Evolutionary conservation across 2,888 invertebrate genomes (phyloP), one percentile per base, ranked within the genome.

Genomic region (Panopea generosa): DNA sequence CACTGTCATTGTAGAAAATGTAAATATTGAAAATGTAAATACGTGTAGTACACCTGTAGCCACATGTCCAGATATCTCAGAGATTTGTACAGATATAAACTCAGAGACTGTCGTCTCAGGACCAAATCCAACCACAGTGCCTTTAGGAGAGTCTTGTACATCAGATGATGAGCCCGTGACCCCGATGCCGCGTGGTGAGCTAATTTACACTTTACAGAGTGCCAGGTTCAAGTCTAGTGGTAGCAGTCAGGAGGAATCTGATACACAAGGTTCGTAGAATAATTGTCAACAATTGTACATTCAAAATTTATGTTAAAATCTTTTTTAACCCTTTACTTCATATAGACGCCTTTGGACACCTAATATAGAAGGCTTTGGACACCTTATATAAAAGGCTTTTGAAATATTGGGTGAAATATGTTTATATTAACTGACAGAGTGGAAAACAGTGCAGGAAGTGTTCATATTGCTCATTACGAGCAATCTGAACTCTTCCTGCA

Each of bases 161-260:
- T 75, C 80, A 11, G 82, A 82, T 14, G 84, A 84, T 52, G 84
- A 82, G 38, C 60, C 70, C 4, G 43, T 62, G 20, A 77, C 72
- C 2, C 73, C 73, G 11, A 53, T 68, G 56, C 60, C 67, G 26
- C 56, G 69, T 22, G 71, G 63, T 53, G 62, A 29, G 22, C 69
- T 74, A n/a, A 79, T 74, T 11, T 73, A 67, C 45, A 74, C 67
- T n/a, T 65, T 84, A 22, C 81, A 83, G 69, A 77, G 62, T 69
- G 82, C 84, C 45, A 73, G 78, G 60, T 82, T 82, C 60, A 79
- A 68, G 50, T 78, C 84, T 9, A 82, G 80, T 68, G 83, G 86
- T 24, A 82, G 82, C 56, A 84, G 84, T 47, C 65, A 73, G 29
- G 81, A 78, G 7, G 84, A 84, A 9, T 76, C 84, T 29, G 84